Conservation (phyloP, 2,888 invertebrate species). For the Pammene aurita region DNA sequence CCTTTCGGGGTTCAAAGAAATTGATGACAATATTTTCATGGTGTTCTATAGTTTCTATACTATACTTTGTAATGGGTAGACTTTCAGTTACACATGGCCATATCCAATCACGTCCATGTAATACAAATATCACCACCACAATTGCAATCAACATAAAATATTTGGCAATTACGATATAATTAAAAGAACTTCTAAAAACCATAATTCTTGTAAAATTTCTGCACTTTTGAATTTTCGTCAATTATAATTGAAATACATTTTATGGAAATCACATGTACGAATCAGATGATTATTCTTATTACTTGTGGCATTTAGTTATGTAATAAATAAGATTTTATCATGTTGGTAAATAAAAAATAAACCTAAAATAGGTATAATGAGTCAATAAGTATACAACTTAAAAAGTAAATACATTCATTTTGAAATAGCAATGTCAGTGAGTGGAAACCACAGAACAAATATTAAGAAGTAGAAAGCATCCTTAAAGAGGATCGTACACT, state of each 20-base stretch:
- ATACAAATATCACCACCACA: neutral
- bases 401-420: too few species aligned
- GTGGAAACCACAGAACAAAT: too few species aligned
- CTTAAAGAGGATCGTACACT: too few species aligned
- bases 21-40: neutral
- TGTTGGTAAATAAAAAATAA: too few species aligned
- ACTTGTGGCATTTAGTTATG: too few species aligned
- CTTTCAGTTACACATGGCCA: neutral
- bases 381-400: too few species aligned
- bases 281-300: neutral
- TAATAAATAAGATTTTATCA: too few species aligned
- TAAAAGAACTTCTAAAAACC: neutral
- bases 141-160: neutral
- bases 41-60: neutral
- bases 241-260: neutral
- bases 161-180: neutral
- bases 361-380: too few species aligned
- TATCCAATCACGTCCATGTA: neutral
- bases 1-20: conserved; percentile 1
- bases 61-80: neutral
- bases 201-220: neutral
- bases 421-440: too few species aligned
- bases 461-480: too few species aligned
- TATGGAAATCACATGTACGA: neutral
- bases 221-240: neutral